Base-by-base conservation (phyloP, 2,113 vertebrate species). In the Muscicapa adusta region DNA sequence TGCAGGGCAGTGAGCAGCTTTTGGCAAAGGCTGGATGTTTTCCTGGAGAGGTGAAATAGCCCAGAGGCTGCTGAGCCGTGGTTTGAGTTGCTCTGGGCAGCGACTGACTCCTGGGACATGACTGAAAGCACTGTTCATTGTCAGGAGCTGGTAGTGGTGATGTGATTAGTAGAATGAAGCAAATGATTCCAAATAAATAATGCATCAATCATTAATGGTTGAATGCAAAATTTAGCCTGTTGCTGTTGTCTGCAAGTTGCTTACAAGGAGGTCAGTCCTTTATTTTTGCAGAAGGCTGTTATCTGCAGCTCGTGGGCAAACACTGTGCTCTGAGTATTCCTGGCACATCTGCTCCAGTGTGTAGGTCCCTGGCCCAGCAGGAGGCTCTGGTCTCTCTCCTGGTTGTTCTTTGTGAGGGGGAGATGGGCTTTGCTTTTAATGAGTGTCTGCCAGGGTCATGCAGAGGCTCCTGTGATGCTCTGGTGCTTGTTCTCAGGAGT, bases 11-110 rank as follows among this genome's bases (percentile, higher is more conserved):
- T 3, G 50, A 76, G 45, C 42, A 58, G 68, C 80, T 75, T 25
- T 36, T 22, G 67, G 36, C 34, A 40, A 38, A 48, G 43, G 9
- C 24, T 22, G 63, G 12, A 2, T 63, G 34, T 26, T 67, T 84
- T 65, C 63, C 73, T 47, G 73, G 58, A 48, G 63, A 63, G 65
- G 40, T 34, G 50, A 45, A 51, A 22, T 4, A 43, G 40, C 25
- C 25, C 47, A 10, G 5, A 26, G 1, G 2, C 60, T 0, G 0
- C 38, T 0, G 6, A 47, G 61, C 36, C 20, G 20, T 0, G 2
- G 36, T 34, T 48, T 13, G 2, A 16, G 53, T 48, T 62, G 65
- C 47, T 85, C 53, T 48, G 70, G 74, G 40, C 65, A 77, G 65
- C 2, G 3, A 8, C 25, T 42, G 57, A 18, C 80, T 74, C 82